Percentiles rank a stretch among this genome's conserved stretches.
Conservation (phyloP, 2,113 vertebrate species). For the Gavialis gangeticus region DNA sequence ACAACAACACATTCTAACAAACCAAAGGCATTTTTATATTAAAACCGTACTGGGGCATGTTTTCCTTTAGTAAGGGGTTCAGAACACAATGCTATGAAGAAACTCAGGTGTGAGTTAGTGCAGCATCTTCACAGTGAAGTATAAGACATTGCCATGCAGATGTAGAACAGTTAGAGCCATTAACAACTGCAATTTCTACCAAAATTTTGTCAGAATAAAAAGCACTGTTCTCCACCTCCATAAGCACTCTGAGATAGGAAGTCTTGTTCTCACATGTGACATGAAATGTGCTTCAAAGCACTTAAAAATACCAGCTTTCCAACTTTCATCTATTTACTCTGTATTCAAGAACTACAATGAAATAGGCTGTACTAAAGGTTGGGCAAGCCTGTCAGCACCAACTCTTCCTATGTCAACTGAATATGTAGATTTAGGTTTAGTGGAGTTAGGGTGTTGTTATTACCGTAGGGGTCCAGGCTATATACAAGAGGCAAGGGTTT, state of each 20-base stretch:
- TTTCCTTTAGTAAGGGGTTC: neutral
- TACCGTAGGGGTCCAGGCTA: no score
- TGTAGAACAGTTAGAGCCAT: neutral
- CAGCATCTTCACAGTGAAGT: neutral
- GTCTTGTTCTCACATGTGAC: neutral
- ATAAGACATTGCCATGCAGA: no score
- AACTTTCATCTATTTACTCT: neutral
- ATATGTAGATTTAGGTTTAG: neutral
- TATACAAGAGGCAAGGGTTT: no score
- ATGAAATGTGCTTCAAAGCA: neutral
- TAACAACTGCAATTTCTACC: neutral
- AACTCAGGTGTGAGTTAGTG: neutral
- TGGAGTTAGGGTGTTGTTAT: no score
- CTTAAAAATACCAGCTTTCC: neutral
- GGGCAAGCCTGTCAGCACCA: neutral
- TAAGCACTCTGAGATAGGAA: neutral
- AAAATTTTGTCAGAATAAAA: neutral
- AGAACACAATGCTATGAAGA: neutral
- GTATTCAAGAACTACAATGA: neutral
- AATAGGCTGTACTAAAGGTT: neutral
- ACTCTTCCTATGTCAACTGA: neutral
- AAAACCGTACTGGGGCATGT: no score
- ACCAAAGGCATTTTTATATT: no score
- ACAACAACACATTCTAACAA: no score
- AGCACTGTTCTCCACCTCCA: neutral